Base-by-base conservation (phyloP, 2,113 vertebrate genomes). In the Triplophysa dalaica region DNA sequence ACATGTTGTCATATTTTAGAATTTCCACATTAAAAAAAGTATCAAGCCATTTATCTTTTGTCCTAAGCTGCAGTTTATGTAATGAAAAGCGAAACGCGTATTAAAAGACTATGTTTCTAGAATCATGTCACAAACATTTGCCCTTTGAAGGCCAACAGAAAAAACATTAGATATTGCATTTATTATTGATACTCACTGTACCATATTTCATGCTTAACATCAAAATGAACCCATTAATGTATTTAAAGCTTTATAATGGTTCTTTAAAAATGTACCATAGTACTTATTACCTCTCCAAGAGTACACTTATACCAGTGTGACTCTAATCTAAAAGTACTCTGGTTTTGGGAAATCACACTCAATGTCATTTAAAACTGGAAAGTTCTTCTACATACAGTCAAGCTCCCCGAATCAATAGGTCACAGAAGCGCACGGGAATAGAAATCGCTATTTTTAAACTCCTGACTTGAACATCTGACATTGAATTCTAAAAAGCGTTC, bases 41-140 rank as follows among this genome's bases (percentile, higher is more conserved):
- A 74, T 43, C 58, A 12, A 61, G 33, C 22, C 22, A 43, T 74
- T 61, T 1, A 61, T 74, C 70, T 45, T 74, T n/a, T 74, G 70
- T 60, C 19, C 12, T 56, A 1, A 72, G 3, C 19, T 16, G 17
- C 69, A 72, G 22, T 10, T 4, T 54, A 12, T 56, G 24, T 72
- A 21, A 56, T 54, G 48, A 16, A 72, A 16, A 29, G 69, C 10
- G 5, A 26, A 72, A 43, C 43, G 16, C 21, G 22, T 52, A 56
- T 73, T 60, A 58, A 58, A 41, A 41, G 54, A 73, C 58, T 73
- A 9, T 73, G 17, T 17, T 54, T 13, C 26, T 29, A 29, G 29
- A 29, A 29, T 38, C 10, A 41, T 21, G 29, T 56, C 54, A 74
- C 33, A 43, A 19, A 19, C 43, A 74, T 60, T 61, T 61, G 70